Percentiles rank a stretch among this genome's conserved stretches.
These are phyloP conservation scores for Drosophila aff. DNA, from an alignment of 1,140 invertebrate genomes.

Conservation along the genomic window DNA sequence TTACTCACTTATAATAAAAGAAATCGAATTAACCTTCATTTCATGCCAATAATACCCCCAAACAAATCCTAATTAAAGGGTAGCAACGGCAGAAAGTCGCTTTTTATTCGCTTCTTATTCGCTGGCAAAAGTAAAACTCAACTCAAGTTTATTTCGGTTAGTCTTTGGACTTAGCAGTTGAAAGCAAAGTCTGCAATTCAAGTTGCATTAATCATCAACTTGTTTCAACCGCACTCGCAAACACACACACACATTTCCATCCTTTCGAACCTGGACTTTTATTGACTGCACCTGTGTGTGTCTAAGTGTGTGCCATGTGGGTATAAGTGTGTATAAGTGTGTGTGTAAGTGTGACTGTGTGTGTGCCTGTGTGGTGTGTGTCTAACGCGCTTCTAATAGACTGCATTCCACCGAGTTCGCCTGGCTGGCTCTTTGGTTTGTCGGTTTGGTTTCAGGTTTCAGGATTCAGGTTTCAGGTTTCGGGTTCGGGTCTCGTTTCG, in stretches of 20 bases:
- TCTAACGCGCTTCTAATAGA: slow-evolving; percentile 80
- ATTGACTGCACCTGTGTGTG: slow-evolving; percentile 54
- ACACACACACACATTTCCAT: slow-evolving; percentile 9
- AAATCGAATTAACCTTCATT: too few relatives aligned
- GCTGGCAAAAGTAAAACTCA: slow-evolving; percentile 20
- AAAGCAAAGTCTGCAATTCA: slow-evolving; percentile 66
- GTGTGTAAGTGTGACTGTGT: background rate
- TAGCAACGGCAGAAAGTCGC: slow-evolving; percentile 1
- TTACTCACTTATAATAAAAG: too few relatives aligned
- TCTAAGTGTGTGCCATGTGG: background rate
- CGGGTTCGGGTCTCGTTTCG: slow-evolving; percentile 18
- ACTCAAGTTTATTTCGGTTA: slow-evolving; percentile 62
- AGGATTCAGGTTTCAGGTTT: slow-evolving; percentile 19
- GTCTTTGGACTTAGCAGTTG: slow-evolving; percentile 31
- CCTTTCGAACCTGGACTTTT: slow-evolving; percentile 62
- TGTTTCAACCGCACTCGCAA: slow-evolving; percentile 61
- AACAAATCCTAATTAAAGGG: slow-evolving; percentile 2
- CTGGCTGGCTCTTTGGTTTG: slow-evolving; percentile 50
- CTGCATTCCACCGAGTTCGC: slow-evolving; percentile 65
- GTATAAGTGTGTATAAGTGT: background rate
- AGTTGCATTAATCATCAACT: slow-evolving; percentile 78
- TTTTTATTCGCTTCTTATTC: slow-evolving; percentile 7
- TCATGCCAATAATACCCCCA: too few relatives aligned
- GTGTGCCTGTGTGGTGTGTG: background rate
- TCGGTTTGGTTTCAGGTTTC: slow-evolving; percentile 31